These are phyloP conservation scores for Rhagonycha lutea DNA, from an alignment of 2,888 invertebrate species.

Conservation along the genomic window DNA sequence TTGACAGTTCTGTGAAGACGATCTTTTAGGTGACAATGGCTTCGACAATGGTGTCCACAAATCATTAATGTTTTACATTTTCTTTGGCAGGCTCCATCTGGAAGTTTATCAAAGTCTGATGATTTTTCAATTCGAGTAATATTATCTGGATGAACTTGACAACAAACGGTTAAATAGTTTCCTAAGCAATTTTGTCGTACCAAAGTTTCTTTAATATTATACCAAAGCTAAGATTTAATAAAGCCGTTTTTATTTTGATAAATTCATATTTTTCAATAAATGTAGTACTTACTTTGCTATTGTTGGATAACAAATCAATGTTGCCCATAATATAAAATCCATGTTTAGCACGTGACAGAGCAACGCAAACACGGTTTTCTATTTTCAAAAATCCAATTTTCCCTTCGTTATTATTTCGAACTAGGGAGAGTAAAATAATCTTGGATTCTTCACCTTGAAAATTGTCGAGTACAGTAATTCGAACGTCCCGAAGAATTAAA, in stretches of 20 bases:
- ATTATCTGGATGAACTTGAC: constrained; percentile 57
- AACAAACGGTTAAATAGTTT: constrained; percentile 55
- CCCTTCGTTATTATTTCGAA: constrained; percentile 71
- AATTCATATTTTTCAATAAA: constrained; percentile 1
- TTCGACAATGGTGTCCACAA: constrained; percentile 68
- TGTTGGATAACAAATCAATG: constrained; percentile 60
- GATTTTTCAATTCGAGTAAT: constrained; percentile 51
- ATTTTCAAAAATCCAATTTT: constrained; percentile 73
- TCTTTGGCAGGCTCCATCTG: constrained; percentile 58
- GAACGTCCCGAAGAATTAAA: constrained; percentile 57
- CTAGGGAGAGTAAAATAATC: constrained; percentile 79
- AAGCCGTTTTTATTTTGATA: neutral
- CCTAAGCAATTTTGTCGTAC: constrained; percentile 60
- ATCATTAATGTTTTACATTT: constrained; percentile 40
- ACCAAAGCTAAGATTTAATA: constrained; percentile 57
- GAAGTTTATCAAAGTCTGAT: constrained; percentile 57
- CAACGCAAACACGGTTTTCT: constrained; percentile 76
- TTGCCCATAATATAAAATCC: constrained; percentile 79
- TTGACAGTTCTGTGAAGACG: constrained; percentile 56
- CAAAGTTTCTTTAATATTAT: constrained; percentile 58
- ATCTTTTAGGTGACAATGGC: constrained; percentile 65
- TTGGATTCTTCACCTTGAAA: constrained; percentile 82
- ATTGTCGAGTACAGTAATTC: constrained; percentile 74
- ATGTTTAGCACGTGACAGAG: constrained; percentile 72
- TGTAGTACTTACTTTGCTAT: constrained; percentile 49